These are phyloP conservation scores for Pipistrellus pygmaeus DNA, from an alignment of 2,797 vertebrate species.

Conservation along the genomic window DNA sequence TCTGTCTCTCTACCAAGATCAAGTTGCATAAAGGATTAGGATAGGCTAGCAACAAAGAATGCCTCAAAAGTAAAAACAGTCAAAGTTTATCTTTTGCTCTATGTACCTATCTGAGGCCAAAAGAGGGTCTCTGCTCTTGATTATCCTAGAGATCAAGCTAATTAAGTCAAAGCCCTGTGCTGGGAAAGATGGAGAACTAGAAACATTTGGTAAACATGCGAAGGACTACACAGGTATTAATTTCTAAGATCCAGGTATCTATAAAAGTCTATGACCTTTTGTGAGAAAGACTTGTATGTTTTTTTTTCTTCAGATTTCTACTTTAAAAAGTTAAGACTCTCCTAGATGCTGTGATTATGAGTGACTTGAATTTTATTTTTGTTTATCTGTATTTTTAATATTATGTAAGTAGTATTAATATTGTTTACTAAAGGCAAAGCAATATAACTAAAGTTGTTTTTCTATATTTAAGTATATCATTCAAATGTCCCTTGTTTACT, in stretches of 20 bases:
- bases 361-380: conserved; percentile 15
- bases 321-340: background rate
- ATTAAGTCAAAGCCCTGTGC: background rate
- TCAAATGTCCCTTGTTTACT: background rate
- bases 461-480: background rate
- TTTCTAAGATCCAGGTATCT: background rate
- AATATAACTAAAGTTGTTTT: background rate
- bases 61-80: background rate
- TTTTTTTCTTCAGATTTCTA: background rate
- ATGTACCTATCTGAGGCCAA: background rate
- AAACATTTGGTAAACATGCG: background rate
- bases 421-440: conserved; percentile 22
- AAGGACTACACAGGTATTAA: background rate
- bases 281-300: background rate
- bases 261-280: background rate
- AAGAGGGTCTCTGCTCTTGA: background rate
- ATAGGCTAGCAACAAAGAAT: background rate
- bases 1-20: background rate
- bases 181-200: background rate
- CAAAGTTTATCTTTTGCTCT: background rate
- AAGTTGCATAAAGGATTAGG: background rate
- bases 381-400: background rate
- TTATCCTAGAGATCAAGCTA: background rate
- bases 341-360: background rate
- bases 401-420: background rate